phyloP scores from a whole-genome alignment of 2,113 vertebrate species.

The Oreotragus oreotragus region DNA sequence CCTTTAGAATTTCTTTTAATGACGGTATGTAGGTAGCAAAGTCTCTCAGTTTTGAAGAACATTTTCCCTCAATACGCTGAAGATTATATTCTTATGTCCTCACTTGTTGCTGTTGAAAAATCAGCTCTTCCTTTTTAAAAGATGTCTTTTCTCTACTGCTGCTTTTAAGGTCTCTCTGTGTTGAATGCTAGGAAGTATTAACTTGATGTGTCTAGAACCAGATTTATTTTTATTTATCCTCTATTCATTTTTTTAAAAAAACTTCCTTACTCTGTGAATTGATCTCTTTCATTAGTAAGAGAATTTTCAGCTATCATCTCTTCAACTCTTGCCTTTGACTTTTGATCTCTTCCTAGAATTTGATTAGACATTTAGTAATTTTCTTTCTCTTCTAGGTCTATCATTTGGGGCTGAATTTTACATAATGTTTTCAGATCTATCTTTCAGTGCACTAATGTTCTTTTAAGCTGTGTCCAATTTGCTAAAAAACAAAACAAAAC shows the following conservation, averaged over 20 bases:
- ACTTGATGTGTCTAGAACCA: not conserved
- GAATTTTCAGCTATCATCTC: not conserved
- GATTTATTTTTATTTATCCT: not conserved
- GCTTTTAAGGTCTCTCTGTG: not conserved
- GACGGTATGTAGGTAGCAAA: not conserved
- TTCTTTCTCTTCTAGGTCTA: not conserved
- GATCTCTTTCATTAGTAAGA: not conserved
- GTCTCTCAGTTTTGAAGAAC: not conserved
- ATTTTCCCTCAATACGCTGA: not conserved
- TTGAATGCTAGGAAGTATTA: not conserved
- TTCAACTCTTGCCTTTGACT: not conserved
- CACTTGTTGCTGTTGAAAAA: not conserved
- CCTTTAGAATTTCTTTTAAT: not conserved
- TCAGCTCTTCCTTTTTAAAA: not conserved
- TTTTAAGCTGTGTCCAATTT: not conserved
- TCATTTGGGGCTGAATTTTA: not conserved
- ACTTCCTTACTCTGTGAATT: not conserved
- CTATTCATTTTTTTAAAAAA: not conserved
- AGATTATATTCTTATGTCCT: not conserved
- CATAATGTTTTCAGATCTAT: not conserved
- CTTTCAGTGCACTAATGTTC: not conserved
- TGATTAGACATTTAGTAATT: not conserved
- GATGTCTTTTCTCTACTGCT: not conserved
- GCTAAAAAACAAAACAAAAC: not conserved
- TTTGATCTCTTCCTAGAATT: not conserved